A percentile compares a stretch with the other conserved stretches of the same genome.
phyloP scores from a whole-genome alignment of 2,888 invertebrate genomes.

The Tenthredo distinguenda region DNA sequence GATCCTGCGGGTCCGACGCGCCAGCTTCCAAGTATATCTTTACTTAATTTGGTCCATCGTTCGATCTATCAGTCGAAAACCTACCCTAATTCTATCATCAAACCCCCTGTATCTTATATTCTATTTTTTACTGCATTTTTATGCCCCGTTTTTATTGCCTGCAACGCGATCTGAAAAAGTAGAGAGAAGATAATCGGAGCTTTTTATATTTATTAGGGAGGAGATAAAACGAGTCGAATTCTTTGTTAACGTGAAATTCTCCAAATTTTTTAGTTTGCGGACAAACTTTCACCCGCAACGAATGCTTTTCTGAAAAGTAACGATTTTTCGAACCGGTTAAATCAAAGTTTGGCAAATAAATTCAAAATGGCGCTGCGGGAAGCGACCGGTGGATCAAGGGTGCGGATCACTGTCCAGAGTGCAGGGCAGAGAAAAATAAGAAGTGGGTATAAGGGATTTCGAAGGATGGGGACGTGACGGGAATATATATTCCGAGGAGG shows the following conservation, averaged over 20 bases:
- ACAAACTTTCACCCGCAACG: neutral
- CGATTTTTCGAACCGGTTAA: neutral
- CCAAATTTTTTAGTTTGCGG: too few relatives aligned
- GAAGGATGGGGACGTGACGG: slow-evolving; percentile 45
- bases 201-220: neutral
- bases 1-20: neutral
- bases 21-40: neutral
- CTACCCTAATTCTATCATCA: neutral
- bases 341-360: neutral
- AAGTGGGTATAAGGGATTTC: slow-evolving; percentile 48
- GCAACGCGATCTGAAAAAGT: neutral
- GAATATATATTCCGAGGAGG: slow-evolving; percentile 28
- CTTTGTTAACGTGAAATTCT: too few relatives aligned
- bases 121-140: neutral
- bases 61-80: neutral
- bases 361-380: slow-evolving; percentile 16
- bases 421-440: neutral
- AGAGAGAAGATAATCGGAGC: neutral
- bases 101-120: neutral
- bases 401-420: slow-evolving; percentile 39
- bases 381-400: slow-evolving; percentile 9
- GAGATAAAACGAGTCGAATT: neutral
- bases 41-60: neutral
- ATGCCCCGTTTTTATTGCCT: neutral
- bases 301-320: neutral